Conservation (phyloP, 2,888 invertebrate genomes). For the Brachyptera putata region DNA sequence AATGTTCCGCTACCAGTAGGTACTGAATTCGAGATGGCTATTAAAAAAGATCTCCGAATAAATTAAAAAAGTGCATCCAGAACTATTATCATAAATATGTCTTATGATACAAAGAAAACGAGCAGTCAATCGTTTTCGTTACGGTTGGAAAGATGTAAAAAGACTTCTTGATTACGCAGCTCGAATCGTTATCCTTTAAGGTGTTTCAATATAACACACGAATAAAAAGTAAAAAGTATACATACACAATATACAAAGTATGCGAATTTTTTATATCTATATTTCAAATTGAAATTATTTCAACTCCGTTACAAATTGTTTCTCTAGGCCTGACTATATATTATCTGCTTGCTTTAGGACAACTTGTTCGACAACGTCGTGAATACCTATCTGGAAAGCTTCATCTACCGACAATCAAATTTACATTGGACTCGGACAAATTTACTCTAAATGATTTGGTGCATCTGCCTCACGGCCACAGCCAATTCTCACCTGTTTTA, state of each 20-base stretch:
- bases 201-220: too few relatives aligned
- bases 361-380: slow-evolving; percentile 22
- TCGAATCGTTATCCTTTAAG: too few relatives aligned
- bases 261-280: too few relatives aligned
- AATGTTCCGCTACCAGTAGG: too few relatives aligned
- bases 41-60: too few relatives aligned
- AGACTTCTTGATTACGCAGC: slow-evolving; percentile 17
- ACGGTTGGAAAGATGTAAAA: too few relatives aligned
- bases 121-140: slow-evolving; percentile 1
- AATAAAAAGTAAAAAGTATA: too few relatives aligned
- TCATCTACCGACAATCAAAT: slow-evolving; percentile 27
- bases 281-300: too few relatives aligned
- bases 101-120: not conserved
- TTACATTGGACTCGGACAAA: slow-evolving; percentile 26
- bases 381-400: slow-evolving; percentile 16
- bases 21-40: too few relatives aligned
- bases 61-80: not conserved
- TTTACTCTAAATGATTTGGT: slow-evolving; percentile 22
- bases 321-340: not conserved
- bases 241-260: too few relatives aligned
- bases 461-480: slow-evolving; percentile 21
- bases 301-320: slow-evolving; percentile 15
- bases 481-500: slow-evolving; percentile 17
- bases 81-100: not conserved
- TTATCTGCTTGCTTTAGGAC: not conserved